Evolutionary conservation across 2,113 vertebrate genomes (phyloP).

Genomic region (Phrynosoma blainvillii): DNA sequence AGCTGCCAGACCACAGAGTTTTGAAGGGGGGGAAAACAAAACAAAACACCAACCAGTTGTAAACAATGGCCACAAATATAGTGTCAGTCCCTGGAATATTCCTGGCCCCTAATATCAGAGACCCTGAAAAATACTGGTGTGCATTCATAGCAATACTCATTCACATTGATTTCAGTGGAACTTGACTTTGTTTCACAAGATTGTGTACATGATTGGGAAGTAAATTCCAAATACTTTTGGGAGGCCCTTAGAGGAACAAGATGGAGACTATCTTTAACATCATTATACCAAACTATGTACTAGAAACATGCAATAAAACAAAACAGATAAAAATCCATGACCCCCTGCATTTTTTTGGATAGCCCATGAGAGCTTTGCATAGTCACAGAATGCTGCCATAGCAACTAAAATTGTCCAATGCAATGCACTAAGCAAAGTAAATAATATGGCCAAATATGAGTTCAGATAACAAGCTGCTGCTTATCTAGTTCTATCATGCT

Average conservation of each 20-base stretch:
- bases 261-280: not conserved
- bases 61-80: no score
- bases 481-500: constrained; percentile 11
- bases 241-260: not conserved
- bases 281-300: not conserved
- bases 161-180: not conserved
- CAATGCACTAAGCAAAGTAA: constrained; percentile 22
- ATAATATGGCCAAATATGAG: constrained; percentile 13
- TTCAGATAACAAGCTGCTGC: constrained; percentile 22
- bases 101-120: no score
- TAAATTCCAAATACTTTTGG: not conserved
- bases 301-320: not conserved
- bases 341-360: not conserved
- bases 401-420: constrained; percentile 17
- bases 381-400: constrained; percentile 20
- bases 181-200: not conserved
- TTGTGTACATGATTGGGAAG: not conserved
- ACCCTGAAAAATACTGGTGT: no score
- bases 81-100: no score
- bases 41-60: no score
- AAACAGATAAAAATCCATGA: not conserved
- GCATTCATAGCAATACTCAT: not conserved
- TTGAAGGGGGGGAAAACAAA: no score
- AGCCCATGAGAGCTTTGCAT: not conserved
- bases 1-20: no score